phyloP scores from a whole-genome alignment of 2,888 invertebrate species.

The Xestia c-nigrum region DNA sequence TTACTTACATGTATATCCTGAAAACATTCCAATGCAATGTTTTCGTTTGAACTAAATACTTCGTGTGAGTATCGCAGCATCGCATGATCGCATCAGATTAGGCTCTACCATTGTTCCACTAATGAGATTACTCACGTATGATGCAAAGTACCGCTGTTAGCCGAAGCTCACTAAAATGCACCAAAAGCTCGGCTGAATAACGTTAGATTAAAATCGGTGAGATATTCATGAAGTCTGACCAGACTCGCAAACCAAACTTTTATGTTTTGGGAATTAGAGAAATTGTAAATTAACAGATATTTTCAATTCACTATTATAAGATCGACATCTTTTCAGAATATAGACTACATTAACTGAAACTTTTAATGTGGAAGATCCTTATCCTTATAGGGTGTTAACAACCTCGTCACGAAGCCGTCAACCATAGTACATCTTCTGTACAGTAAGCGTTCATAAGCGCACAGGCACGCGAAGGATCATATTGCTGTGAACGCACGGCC shows the following conservation, averaged over 20 bases:
- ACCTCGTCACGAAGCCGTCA: too few relatives aligned
- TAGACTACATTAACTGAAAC: too few relatives aligned
- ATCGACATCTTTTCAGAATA: background rate
- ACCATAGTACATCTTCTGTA: too few relatives aligned
- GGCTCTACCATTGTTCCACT: constrained; percentile 79
- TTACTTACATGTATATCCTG: background rate
- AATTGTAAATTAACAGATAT: background rate
- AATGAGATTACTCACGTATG: constrained; percentile 83
- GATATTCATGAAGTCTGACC: constrained; percentile 56
- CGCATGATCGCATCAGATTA: constrained; percentile 79
- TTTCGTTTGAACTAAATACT: constrained; percentile 60
- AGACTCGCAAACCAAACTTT: constrained; percentile 17
- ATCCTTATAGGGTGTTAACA: too few relatives aligned
- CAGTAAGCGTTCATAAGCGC: too few relatives aligned
- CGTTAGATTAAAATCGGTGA: constrained; percentile 70
- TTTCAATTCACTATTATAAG: background rate
- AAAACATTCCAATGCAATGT: constrained; percentile 2
- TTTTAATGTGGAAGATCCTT: too few relatives aligned
- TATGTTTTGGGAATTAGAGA: constrained; percentile 16
- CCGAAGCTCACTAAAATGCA: constrained; percentile 81
- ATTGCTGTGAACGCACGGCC: too few relatives aligned
- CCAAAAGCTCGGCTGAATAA: constrained; percentile 76
- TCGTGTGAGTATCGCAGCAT: constrained; percentile 64
- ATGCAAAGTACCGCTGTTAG: constrained; percentile 77
- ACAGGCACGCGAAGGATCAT: too few relatives aligned